Evolutionary conservation across 2,888 invertebrate genomes (phyloP).

Genomic region (Parnassius mnemosyne): DNA sequence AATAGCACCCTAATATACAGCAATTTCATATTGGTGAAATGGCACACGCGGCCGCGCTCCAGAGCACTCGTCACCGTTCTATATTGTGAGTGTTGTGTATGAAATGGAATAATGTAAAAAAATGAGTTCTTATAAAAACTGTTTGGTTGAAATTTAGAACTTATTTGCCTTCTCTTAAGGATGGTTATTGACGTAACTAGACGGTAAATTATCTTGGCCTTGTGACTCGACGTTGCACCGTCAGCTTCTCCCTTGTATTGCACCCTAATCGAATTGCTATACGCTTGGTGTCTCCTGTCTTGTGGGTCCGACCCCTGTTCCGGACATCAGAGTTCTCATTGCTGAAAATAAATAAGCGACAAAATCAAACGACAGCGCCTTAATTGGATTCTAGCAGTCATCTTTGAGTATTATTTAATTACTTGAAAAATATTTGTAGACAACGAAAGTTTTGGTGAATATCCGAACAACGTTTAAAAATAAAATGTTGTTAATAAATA

Average conservation of each 20-base stretch:
- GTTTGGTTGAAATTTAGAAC: conserved; percentile 23
- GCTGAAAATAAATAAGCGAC: conserved; percentile 74
- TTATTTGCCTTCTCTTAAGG: conserved; percentile 30
- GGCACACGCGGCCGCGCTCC: conserved; percentile 52
- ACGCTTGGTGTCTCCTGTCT: conserved; percentile 74
- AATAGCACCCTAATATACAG: conserved; percentile 64
- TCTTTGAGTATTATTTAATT: conserved; percentile 71
- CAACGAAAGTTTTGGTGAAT: neutral
- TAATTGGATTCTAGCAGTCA: conserved; percentile 68
- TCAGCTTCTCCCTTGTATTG: conserved; percentile 71
- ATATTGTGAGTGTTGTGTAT: conserved; percentile 75
- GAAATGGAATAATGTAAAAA: conserved; percentile 65
- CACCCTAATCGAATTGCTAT: conserved; percentile 78
- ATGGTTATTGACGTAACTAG: conserved; percentile 14
- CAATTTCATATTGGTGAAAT: conserved; percentile 77
- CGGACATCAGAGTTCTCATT: conserved; percentile 69
- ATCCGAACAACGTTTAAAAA: no score
- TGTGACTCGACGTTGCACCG: conserved; percentile 57
- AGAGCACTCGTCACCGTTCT: conserved; percentile 72
- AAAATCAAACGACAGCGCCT: conserved; percentile 68
- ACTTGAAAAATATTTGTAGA: conserved; percentile 24
- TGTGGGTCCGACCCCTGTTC: conserved; percentile 66
- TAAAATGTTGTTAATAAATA: no score
- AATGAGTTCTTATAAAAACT: neutral
- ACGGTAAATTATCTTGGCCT: conserved; percentile 37